These are phyloP conservation scores for Camponotus floridanus DNA, from an alignment of 1,140 invertebrate genomes.

Conservation along the genomic window DNA sequence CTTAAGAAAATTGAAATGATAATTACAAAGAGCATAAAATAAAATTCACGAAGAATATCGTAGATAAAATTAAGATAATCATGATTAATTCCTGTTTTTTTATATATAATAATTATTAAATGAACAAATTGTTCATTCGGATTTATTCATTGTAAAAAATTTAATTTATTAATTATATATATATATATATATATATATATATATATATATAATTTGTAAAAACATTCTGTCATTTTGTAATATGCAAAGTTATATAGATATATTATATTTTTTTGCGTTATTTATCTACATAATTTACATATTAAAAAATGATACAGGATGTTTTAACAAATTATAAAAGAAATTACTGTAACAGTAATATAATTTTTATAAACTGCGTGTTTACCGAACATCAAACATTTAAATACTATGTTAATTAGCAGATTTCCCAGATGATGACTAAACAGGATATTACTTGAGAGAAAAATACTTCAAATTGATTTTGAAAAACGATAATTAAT, in stretches of 20 bases:
- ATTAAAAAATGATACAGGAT: too few species aligned
- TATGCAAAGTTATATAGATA: too few species aligned
- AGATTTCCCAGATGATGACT: not conserved
- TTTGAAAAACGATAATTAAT: not conserved
- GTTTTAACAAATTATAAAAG: too few species aligned
- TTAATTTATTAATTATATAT: too few species aligned
- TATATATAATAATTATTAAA: not conserved
- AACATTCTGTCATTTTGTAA: too few species aligned
- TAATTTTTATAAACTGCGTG: too few species aligned
- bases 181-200: too few species aligned
- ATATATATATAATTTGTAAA: too few species aligned
- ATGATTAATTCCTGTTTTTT: not conserved
- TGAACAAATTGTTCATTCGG: not conserved
- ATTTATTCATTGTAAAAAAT: not conserved
- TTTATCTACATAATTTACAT: too few species aligned
- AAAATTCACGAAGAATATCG: conserved; percentile 3
- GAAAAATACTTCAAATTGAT: not conserved
- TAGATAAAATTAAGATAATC: not conserved
- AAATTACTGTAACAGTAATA: too few species aligned
- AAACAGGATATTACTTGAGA: not conserved
- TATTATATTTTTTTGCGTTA: too few species aligned
- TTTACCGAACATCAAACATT: not conserved
- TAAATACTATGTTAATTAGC: not conserved
- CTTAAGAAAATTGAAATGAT: not conserved
- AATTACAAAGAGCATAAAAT: not conserved